These are phyloP conservation scores for Euzophera pinguis DNA, from an alignment of 2,888 invertebrate species.

Conservation along the genomic window DNA sequence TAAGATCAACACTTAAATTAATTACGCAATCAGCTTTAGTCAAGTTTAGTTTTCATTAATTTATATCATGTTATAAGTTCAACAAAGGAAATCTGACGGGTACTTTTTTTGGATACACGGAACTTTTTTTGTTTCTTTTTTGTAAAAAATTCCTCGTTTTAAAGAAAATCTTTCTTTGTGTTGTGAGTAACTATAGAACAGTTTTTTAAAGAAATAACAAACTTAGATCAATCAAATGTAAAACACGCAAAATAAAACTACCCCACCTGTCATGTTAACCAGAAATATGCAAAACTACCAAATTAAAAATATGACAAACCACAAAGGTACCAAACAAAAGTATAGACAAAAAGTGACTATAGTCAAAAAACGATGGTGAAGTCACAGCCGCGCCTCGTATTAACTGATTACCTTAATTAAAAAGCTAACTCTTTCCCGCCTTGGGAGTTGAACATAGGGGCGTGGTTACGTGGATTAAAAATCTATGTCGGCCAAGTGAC, in stretches of 20 bases:
- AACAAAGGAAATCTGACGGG: too few species aligned
- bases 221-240: too few species aligned
- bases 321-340: too few species aligned
- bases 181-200: too few species aligned
- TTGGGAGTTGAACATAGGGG: constrained; percentile 43
- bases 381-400: constrained; percentile 59
- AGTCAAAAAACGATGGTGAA: constrained; percentile 23
- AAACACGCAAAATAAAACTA: neutral
- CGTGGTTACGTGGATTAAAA: constrained; percentile 54
- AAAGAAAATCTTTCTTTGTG: too few species aligned
- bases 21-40: too few species aligned
- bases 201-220: constrained; percentile 9
- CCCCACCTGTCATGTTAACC: neutral
- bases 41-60: too few species aligned
- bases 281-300: neutral
- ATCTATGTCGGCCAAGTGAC: constrained; percentile 50
- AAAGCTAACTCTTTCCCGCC: constrained; percentile 70
- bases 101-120: too few species aligned
- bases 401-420: constrained; percentile 78
- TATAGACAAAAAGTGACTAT: neutral
- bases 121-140: too few species aligned
- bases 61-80: too few species aligned
- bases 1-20: too few species aligned
- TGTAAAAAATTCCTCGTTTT: too few species aligned
- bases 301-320: constrained; percentile 8